Percentiles rank a stretch among this genome's conserved stretches.
Conservation (phyloP, 2,113 vertebrate genomes). For the Nycticorax nycticorax region DNA sequence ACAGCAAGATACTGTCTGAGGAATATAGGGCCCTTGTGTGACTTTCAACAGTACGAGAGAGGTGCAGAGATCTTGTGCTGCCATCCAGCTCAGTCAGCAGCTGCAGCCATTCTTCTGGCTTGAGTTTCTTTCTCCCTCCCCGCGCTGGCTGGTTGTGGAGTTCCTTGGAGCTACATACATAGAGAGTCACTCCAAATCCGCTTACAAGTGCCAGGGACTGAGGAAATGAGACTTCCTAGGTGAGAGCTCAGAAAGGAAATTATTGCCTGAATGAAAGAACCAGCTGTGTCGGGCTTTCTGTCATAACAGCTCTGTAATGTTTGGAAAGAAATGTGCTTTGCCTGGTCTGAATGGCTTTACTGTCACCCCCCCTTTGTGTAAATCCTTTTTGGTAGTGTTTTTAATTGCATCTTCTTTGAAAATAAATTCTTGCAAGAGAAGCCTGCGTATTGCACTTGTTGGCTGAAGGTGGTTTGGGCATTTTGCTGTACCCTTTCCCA, state of each 20-base stretch:
- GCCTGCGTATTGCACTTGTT: neutral
- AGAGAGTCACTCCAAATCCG: neutral
- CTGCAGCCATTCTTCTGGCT: neutral
- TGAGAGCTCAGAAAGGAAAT: neutral
- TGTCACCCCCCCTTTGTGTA: neutral
- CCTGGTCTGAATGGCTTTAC: neutral
- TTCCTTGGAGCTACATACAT: neutral
- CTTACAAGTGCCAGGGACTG: neutral
- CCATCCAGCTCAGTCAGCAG: neutral
- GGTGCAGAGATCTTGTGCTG: neutral
- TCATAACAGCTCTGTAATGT: neutral
- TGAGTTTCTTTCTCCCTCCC: neutral
- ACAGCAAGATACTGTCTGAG: neutral
- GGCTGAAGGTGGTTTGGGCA: neutral
- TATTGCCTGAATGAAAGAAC: neutral
- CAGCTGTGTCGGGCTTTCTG: neutral
- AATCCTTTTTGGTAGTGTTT: neutral
- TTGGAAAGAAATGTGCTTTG: neutral
- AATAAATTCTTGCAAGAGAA: neutral
- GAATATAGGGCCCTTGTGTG: neutral
- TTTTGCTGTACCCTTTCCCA: neutral
- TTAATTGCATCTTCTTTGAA: neutral
- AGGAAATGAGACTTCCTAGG: neutral
- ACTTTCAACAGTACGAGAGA: neutral
- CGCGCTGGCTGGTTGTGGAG: neutral